A percentile compares a stretch with the other conserved stretches of the same genome.
Conservation (phyloP, 2,113 vertebrate genomes). For the Mastomys natalensis region DNA sequence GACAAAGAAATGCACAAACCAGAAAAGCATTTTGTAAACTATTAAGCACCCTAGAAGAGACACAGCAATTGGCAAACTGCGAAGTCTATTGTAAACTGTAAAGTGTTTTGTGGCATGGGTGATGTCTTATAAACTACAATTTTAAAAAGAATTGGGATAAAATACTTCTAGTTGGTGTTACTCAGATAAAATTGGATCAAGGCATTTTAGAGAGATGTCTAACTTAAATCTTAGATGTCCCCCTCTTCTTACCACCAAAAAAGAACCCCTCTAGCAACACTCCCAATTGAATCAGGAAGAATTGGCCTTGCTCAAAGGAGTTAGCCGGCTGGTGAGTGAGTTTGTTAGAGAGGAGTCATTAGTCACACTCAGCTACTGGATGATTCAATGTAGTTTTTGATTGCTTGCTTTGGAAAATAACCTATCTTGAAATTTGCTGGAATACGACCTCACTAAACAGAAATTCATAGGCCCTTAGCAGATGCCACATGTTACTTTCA, state of each 20-base stretch:
- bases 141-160: background rate
- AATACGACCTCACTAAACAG: background rate
- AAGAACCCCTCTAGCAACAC: background rate
- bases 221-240: constrained; percentile 14
- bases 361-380: background rate
- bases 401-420: constrained; percentile 39
- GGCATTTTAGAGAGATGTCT: constrained; percentile 43
- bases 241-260: background rate
- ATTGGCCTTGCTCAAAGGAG: background rate
- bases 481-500: background rate
- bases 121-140: constrained; percentile 45
- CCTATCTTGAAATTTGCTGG: background rate
- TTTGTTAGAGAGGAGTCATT: background rate
- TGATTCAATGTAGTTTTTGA: background rate
- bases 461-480: background rate
- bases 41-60: constrained; percentile 12
- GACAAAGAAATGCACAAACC: background rate
- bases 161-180: background rate
- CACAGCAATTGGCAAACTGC: background rate
- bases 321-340: background rate
- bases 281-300: background rate
- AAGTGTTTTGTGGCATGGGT: background rate
- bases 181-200: background rate
- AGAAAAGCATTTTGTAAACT: constrained; percentile 5
- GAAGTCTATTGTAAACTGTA: constrained; percentile 25